Base-by-base conservation (phyloP, 2,797 vertebrate species). In the Notamacropus eugenii region DNA sequence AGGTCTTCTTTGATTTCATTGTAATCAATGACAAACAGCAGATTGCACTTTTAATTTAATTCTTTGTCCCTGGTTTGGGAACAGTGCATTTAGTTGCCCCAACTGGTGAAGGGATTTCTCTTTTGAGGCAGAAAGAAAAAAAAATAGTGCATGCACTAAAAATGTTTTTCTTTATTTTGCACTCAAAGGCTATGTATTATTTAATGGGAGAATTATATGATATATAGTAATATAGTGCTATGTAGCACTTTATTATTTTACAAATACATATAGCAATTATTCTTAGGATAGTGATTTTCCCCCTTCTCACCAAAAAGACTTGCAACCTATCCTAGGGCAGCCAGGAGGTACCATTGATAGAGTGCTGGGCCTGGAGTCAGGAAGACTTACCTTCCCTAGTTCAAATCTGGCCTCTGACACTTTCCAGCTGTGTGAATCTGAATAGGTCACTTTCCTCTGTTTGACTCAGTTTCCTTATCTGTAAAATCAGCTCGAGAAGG, bases 71-170 rank as follows among this genome's bases (percentile, higher is more conserved):
- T 11, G 8, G 28, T 4, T 10, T 82, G 16, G 67, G 40, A 82
- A 82, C n/a, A 74, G 3, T 82, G 6, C n/a, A 82, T 46, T 46
- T 46, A 46, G 67, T 46, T 82, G 19, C n/a, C 34, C 0, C 52
- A 54, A 50, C 54, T 46, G 28, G 67, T 87, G 29, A 27, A n/a
- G 52, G 28, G 46, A 54, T 55, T 95, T 94, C 91, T 95, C 46
- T 96, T 96, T 93, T 50, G 91, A 96, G 13, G 40, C 28, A 59
- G 54, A 74, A 40, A 74, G 59, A 92, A 27, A 54, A 50, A 74
- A 91, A 54, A 13, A 82, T 40, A 74, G 16, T 46, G 6, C n/a
- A 82, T 46, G 8, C 29, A 40, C n/a, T 40, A 40, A 82, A 82
- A 82, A 3, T 46, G 2, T 82, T 82, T 82, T 82, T 82, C 22